Evolutionary conservation across 37 sponge, comb jelly and placozoan species (phyloP).

Genomic region (Agelas oroides): DNA sequence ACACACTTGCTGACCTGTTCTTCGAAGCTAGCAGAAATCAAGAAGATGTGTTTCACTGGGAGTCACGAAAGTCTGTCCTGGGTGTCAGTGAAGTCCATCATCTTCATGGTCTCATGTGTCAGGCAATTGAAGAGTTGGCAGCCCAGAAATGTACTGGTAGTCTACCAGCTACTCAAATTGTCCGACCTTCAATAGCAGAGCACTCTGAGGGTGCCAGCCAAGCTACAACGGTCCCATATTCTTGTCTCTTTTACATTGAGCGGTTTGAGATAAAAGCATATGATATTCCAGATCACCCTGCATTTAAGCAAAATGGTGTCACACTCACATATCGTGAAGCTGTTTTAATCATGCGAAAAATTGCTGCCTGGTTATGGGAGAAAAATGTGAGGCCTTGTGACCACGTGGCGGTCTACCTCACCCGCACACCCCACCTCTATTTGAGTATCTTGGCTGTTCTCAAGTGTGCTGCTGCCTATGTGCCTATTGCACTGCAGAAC

Average conservation of each 20-base stretch:
- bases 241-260: neutral
- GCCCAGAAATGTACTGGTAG: no score
- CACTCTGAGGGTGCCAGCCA: no score
- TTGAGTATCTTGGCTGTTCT: slow-evolving; percentile 34
- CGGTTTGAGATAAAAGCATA: neutral
- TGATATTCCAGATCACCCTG: neutral
- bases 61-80: neutral
- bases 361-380: neutral
- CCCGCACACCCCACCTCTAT: slow-evolving; percentile 5
- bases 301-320: neutral
- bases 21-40: neutral
- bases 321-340: neutral
- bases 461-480: slow-evolving; percentile 42
- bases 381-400: slow-evolving; percentile 10
- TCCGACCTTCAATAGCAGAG: no score
- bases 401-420: slow-evolving; percentile 28
- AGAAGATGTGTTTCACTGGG: slow-evolving; percentile 2
- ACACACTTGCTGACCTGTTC: slow-evolving; percentile 14
- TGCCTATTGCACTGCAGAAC: slow-evolving; percentile 30
- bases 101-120: slow-evolving; percentile 2
- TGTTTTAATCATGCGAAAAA: neutral
- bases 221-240: neutral
- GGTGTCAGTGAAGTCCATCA: neutral
- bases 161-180: no score
- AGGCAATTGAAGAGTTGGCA: neutral